Base-by-base conservation (phyloP, 2,797 vertebrate species). In the Acanthopagrus latus region DNA sequence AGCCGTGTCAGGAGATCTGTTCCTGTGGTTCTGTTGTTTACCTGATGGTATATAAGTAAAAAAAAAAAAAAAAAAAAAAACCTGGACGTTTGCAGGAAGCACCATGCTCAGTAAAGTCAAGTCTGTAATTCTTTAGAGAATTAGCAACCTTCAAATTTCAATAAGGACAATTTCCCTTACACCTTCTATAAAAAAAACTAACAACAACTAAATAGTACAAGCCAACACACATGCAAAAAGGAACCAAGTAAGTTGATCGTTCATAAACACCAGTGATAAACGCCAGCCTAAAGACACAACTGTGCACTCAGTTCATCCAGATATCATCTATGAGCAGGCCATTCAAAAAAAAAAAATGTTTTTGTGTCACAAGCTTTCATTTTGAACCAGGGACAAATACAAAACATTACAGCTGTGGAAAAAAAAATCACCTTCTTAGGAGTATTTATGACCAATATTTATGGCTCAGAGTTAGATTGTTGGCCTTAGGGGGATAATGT, bases 361-460 rank as follows among this genome's bases (percentile, higher is more conserved):
- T n/a, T 27, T 46, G 44, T 57, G 41, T 67, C 73, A 47, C 73
- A 47, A 54, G 58, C 18, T 64, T 66, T 81, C 18, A 70, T 64
- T 48, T 67, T 79, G 46, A 79, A 60, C 65, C 46, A 5, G 18
- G n/a, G 56, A 43, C 47, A 72, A 55, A 74, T n/a, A 71, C 16
- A 51, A 29, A 75, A 62, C 16, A 48, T 48, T 59, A 76, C 21
- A 54, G 54, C 63, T 56, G 48, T 76, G 59, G 78, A 66, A 27
- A n/a, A n/a, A n/a, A 33, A 74, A 79, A 70, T 44, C 25, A 23
- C 58, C 27, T 73, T 66, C 71, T 70, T 38, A 46, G 63, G 70
- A 73, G 46, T 81, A 74, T 82, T 83, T 82, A 87, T 23, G 3
- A 70, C 44, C 69, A 57, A 43, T 67, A 81, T 80, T 62, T 83